These are phyloP conservation scores for Phymatocera aterrima DNA, from an alignment of 2,888 invertebrate genomes.

Conservation along the genomic window DNA sequence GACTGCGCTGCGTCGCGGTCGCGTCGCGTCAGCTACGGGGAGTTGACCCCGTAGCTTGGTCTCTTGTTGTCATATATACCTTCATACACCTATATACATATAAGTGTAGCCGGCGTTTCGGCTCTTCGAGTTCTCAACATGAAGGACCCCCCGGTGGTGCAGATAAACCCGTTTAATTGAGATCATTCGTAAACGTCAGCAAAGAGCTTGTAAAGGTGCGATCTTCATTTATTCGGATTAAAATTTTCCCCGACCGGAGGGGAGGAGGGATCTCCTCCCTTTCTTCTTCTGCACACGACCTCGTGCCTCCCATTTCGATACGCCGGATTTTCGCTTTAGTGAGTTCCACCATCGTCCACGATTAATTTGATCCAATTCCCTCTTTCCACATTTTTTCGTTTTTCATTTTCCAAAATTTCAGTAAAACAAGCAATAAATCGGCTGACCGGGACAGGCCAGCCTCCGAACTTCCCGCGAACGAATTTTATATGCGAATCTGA, in stretches of 20 bases:
- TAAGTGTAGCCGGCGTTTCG: not conserved
- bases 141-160: conserved; percentile 65
- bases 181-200: conserved; percentile 64
- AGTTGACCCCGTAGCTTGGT: conserved; percentile 4
- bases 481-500: too few relatives aligned
- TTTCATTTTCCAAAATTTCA: too few relatives aligned
- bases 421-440: too few relatives aligned
- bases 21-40: not conserved
- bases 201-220: conserved; percentile 44
- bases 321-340: not conserved
- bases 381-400: not conserved
- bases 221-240: conserved; percentile 43
- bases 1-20: too few relatives aligned
- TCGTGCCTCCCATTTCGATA: not conserved
- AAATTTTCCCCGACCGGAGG: conserved; percentile 14
- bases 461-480: too few relatives aligned
- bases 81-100: not conserved
- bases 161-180: conserved; percentile 72
- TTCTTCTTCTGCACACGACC: not conserved
- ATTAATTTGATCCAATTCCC: not conserved
- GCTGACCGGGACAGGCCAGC: too few relatives aligned
- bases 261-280: too few relatives aligned
- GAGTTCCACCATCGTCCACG: not conserved
- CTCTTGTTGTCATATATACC: conserved; percentile 22
- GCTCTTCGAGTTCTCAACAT: conserved; percentile 54